Evolutionary conservation across 2,888 invertebrate species (phyloP).

Genomic region (Schrankia costaestrigalis): DNA sequence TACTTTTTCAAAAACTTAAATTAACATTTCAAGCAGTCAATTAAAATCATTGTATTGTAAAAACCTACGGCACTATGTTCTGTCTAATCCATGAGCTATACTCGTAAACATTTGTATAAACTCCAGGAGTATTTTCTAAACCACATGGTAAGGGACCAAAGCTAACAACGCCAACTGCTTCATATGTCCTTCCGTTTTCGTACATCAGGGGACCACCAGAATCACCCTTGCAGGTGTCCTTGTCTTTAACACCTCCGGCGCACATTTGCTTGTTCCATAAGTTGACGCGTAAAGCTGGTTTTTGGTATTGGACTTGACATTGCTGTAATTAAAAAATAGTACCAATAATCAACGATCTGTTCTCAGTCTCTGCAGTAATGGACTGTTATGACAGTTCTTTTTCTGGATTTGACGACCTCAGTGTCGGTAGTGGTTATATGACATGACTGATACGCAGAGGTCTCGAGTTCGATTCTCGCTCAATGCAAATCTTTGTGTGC

Average conservation of each 20-base stretch:
- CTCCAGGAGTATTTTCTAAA: conserved; percentile 78
- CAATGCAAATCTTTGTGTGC: too few relatives aligned
- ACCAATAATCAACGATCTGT: too few relatives aligned
- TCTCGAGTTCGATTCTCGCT: not conserved
- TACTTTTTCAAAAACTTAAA: too few relatives aligned
- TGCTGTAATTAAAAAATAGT: not conserved
- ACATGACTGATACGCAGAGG: not conserved
- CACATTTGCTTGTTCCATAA: conserved; percentile 66
- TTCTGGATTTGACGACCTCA: not conserved
- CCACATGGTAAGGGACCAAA: conserved; percentile 83
- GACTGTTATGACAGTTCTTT: not conserved
- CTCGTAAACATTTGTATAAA: conserved; percentile 81
- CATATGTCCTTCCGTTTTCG: conserved; percentile 32
- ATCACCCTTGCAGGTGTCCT: conserved; percentile 83
- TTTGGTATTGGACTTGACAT: conserved; percentile 1
- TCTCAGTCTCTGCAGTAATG: too few relatives aligned
- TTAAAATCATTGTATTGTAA: not conserved
- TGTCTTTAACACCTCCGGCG: conserved; percentile 78
- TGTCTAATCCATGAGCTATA: conserved; percentile 80
- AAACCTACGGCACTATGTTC: conserved; percentile 30
- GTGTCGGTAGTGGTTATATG: not conserved
- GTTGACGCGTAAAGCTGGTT: conserved; percentile 3
- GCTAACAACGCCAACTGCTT: conserved; percentile 79
- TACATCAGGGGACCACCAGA: conserved; percentile 83
- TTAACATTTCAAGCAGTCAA: too few relatives aligned